Evolutionary conservation across 2,797 vertebrate species (phyloP).

Genomic region (Hephaestus fuliginosus): DNA sequence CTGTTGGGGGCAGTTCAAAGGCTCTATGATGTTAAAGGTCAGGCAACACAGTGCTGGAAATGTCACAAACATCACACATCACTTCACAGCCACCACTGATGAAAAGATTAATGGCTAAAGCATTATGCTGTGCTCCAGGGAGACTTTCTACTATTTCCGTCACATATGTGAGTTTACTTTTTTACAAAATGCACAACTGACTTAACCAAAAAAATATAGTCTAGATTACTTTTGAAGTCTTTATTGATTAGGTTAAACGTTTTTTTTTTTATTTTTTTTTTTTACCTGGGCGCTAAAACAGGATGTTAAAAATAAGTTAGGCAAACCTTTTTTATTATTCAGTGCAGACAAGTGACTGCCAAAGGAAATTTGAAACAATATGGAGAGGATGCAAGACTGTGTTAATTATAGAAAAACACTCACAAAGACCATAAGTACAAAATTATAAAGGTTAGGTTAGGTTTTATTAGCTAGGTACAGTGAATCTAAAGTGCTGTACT

Average conservation of each 20-base stretch:
- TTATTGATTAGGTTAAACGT: not conserved
- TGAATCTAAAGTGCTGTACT: not conserved
- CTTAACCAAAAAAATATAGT: not conserved
- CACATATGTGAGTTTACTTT: not conserved
- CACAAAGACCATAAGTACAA: not conserved
- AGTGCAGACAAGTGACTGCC: not conserved
- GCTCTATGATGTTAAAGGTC: constrained; percentile 83
- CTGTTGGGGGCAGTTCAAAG: constrained; percentile 73
- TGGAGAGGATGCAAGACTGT: not conserved
- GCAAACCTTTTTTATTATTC: not conserved
- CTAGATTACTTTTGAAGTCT: not conserved
- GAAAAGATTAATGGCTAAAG: constrained; percentile 15
- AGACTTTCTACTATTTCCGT: not conserved
- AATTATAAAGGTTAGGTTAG: too few relatives aligned
- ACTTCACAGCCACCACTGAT: constrained; percentile 55
- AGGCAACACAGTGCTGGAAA: constrained; percentile 76
- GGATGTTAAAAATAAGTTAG: not conserved
- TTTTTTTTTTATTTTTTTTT: not conserved
- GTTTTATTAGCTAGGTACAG: too few relatives aligned
- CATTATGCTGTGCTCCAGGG: constrained; percentile 7
- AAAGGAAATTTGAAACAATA: not conserved
- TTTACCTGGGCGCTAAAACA: not conserved
- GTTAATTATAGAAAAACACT: not conserved
- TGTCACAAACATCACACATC: constrained; percentile 82
- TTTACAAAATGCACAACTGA: not conserved